Evolutionary conservation across 2,797 vertebrate species (phyloP), one percentile per base, ranked within the genome.

Genomic region (Catostomus latipinnis): DNA sequence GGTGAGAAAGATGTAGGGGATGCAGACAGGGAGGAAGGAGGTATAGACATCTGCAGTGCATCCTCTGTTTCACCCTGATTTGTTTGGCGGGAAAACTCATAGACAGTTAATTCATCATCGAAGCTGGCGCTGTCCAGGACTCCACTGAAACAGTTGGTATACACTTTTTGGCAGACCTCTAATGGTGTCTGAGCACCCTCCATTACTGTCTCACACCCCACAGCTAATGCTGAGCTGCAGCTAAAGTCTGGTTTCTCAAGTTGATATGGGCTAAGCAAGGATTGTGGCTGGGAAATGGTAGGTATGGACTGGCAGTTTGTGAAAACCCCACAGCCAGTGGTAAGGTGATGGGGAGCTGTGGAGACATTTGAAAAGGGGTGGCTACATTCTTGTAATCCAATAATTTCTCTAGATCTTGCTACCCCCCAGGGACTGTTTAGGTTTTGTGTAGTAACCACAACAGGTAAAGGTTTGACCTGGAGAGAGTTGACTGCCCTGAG

Each of bases 91-190:
- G 91, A 93, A 86, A 94, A 94, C 75, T 89, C 89, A 0, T 93
- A 91, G 16, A 93, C 89, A 0, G 91, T 91, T 45, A 93, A 83
- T 83, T 97, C 95, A 0, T 86, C 81, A 8, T 97, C 95, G 0
- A 92, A 91, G 43, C 91, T 94, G 5, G 87, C 90, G 60, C 90
- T 90, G 18, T 88, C 76, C 52, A 88, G 65, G 46, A 76, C 90
- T 8, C 91, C 90, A 1, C 85, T 92, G 83, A 99, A 98, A 90
- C 97, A 99, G 75, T 95, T 96, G 22, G 94, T 90, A 11, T 97
- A 99, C 22, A 95, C 90, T 5, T 95, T 71, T 8, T 82, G 94
- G 84, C 97, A 99, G 0, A 92, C 91, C 4, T 94, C 95, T 82
- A 92, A 78, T 0, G 92, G 92, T 13, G 86, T 83, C 81, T 93